Conservation (phyloP, 2,888 invertebrate species). For the Noctua fimbriata region DNA sequence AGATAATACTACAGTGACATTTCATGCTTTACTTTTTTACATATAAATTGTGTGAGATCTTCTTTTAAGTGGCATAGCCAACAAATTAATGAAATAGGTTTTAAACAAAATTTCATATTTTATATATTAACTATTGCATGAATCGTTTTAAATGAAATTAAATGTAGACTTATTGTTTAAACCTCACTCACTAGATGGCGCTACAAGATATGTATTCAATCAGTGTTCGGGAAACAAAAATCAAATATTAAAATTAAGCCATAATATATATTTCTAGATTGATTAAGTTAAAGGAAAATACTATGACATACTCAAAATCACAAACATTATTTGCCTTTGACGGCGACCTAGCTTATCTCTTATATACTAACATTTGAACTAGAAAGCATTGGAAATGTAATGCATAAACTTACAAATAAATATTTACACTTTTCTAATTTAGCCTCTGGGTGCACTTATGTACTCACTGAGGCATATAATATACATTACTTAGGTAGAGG, state of each 20-base stretch:
- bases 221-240: slow-evolving; percentile 39
- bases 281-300: slow-evolving; percentile 58
- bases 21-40: slow-evolving; percentile 38
- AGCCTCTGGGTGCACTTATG: slow-evolving; percentile 47
- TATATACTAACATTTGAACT: slow-evolving; percentile 79
- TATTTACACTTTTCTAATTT: slow-evolving; percentile 66
- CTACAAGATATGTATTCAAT: slow-evolving; percentile 43
- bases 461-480: slow-evolving; percentile 49
- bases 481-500: slow-evolving; percentile 36
- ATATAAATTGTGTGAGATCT: slow-evolving; percentile 61
- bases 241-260: slow-evolving; percentile 43
- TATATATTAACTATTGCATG: not conserved
- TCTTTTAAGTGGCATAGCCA: slow-evolving; percentile 36
- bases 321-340: slow-evolving; percentile 72
- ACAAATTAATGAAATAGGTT: slow-evolving; percentile 30
- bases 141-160: slow-evolving; percentile 8
- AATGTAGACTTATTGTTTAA: slow-evolving; percentile 39
- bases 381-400: slow-evolving; percentile 85
- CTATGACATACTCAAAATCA: slow-evolving; percentile 67
- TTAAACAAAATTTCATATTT: slow-evolving; percentile 19
- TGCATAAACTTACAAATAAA: slow-evolving; percentile 70
- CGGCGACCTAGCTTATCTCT: slow-evolving; percentile 66
- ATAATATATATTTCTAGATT: slow-evolving; percentile 46
- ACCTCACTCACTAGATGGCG: slow-evolving; percentile 63
- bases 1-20: slow-evolving; percentile 52